These are phyloP conservation scores for Fulica atra DNA, from an alignment of 2,113 vertebrate species.

Conservation along the genomic window DNA sequence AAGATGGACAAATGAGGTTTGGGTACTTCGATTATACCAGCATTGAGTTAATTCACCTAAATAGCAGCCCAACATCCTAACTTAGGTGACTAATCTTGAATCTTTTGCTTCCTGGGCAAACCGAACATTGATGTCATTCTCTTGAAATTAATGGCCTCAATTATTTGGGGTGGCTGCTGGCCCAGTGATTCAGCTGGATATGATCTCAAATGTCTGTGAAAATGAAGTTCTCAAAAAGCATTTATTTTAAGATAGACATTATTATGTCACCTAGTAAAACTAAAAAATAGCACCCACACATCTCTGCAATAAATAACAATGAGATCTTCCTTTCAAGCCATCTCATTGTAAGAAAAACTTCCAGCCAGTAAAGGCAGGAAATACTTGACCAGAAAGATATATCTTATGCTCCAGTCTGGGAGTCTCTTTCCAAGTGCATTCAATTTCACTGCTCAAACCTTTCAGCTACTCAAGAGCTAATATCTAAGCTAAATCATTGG, in stretches of 20 bases:
- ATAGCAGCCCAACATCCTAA: not conserved
- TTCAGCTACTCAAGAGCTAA: not conserved
- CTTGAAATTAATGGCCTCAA: constrained; percentile 14
- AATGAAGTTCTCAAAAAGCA: constrained; percentile 35
- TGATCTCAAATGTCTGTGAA: constrained; percentile 32
- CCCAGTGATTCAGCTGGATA: constrained; percentile 45
- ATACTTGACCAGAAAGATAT: constrained; percentile 23
- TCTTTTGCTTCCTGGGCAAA: not conserved
- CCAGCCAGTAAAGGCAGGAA: constrained; percentile 40
- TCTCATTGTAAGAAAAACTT: constrained; percentile 10
- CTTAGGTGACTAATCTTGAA: not conserved
- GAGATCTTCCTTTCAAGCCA: constrained; percentile 1
- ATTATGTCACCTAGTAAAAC: constrained; percentile 48
- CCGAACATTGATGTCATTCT: constrained; percentile 22
- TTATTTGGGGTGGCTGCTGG: constrained; percentile 12
- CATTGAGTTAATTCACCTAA: not conserved
- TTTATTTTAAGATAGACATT: constrained; percentile 50
- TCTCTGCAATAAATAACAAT: constrained; percentile 32
- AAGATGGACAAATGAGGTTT: not conserved
- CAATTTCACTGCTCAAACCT: not conserved
- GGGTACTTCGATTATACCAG: not conserved
- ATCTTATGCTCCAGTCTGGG: not conserved
- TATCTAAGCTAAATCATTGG: constrained; percentile 22
- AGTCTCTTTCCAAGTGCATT: constrained; percentile 11
- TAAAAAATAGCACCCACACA: constrained; percentile 35